Base-by-base conservation (phyloP, 2,888 invertebrate species). In the Ophion costatus region DNA sequence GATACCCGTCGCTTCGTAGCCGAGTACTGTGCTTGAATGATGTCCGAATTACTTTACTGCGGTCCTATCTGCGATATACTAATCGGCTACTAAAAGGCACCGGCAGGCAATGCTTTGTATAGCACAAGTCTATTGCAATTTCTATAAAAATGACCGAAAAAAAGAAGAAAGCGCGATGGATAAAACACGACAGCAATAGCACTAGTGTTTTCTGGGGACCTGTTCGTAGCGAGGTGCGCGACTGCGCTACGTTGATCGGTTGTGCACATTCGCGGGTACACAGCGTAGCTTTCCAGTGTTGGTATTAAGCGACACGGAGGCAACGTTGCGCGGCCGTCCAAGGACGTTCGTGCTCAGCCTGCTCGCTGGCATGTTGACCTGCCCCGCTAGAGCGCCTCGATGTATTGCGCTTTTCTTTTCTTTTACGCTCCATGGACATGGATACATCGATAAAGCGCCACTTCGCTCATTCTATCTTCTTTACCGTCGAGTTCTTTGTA, bases 301-400 rank as follows among this genome's bases (percentile, higher is more conserved):
- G 42, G 38, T 38, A 14, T 74, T 7, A 14, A 14, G 38, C 59
- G 59, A 14, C 24, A 56, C 57, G 29, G 64, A 67, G 69, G 64
- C 51, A 51, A 57, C 64, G 69, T 57, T 81, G 77, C 77, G 38
- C 57, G 77, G 24, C 45, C 75, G 61, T 79, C 67, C 82, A 84
- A 84, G 84, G 84, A 82, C 84, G 84, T 84, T 84, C 75, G 81
- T 75, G 78, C 57, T 74, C 38, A 56, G 78, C 61, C 61, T 67
- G 69, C 71, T 42, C 59, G 20, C 67, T 76, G 82, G 85, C 85
- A 82, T 85, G 85, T 85, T 85, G 82, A 85, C 85, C 85, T 80
- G 85, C 59, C 64, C 74, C 80, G 57, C 77, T 66, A 33, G 66
- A 69, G 57, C 45, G 74, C 63, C 84, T 76, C 74, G 29, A 14